phyloP scores from a whole-genome alignment of 2,888 invertebrate genomes.

The Lasioglossum lativentre region DNA sequence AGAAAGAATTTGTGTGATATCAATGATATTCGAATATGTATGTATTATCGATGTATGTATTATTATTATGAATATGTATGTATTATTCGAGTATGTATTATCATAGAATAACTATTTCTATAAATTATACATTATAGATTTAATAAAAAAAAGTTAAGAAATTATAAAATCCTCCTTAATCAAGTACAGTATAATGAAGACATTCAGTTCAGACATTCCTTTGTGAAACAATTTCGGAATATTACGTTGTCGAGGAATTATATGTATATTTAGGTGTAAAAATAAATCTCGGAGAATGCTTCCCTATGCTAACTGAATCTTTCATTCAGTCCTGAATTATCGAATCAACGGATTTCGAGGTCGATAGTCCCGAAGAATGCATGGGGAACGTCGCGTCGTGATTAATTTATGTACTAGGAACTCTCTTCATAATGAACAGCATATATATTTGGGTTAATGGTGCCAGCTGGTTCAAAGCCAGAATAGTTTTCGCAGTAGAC shows the following conservation, averaged over 20 bases:
- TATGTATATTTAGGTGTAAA: not conserved
- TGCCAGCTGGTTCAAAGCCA: slow-evolving; percentile 69
- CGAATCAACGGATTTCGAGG: slow-evolving; percentile 57
- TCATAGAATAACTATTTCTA: not conserved
- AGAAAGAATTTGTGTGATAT: no score
- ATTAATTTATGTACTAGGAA: slow-evolving; percentile 65
- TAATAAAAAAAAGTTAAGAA: not conserved
- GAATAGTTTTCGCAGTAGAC: slow-evolving; percentile 50
- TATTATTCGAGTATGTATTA: no score
- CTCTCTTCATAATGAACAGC: slow-evolving; percentile 60
- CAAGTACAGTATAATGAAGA: not conserved
- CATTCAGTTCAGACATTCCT: not conserved
- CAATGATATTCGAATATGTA: no score
- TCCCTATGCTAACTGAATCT: slow-evolving; percentile 45
- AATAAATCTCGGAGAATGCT: slow-evolving; percentile 40
- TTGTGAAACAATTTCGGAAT: slow-evolving; percentile 1
- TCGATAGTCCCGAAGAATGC: slow-evolving; percentile 54
- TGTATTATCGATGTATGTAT: no score
- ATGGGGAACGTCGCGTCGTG: slow-evolving; percentile 36
- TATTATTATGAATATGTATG: no score
- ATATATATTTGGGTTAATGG: slow-evolving; percentile 72
- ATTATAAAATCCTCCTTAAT: not conserved
- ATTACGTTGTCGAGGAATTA: not conserved
- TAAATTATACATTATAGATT: not conserved
- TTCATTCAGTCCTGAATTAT: slow-evolving; percentile 57